A percentile compares a stretch with the other conserved stretches of the same genome.
Evolutionary conservation across 2,888 invertebrate genomes (phyloP).

Genomic region (Sesamia inferens): DNA sequence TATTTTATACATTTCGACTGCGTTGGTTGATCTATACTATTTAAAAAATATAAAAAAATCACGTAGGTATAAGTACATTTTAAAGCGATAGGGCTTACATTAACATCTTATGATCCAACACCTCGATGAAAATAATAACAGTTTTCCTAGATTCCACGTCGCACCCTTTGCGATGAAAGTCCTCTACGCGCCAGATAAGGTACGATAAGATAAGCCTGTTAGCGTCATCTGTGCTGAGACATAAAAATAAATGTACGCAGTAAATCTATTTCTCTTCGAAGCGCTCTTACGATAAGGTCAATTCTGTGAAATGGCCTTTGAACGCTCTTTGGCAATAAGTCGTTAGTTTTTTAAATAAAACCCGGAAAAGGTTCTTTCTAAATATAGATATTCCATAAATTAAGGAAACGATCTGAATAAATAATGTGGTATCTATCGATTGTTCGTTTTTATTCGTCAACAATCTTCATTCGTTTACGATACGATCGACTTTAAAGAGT

Average conservation of each 20-base stretch:
- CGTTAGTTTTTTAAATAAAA: not conserved
- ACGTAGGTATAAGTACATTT: not conserved
- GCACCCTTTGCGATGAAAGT: constrained; percentile 24
- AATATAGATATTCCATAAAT: not conserved
- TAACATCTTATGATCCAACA: not conserved
- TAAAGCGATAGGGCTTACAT: not conserved
- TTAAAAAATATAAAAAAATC: too few relatives aligned
- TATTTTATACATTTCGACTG: too few relatives aligned
- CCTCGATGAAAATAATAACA: constrained; percentile 12
- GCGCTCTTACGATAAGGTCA: constrained; percentile 19
- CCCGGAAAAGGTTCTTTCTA: not conserved
- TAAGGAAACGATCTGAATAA: too few relatives aligned
- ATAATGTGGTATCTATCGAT: too few relatives aligned
- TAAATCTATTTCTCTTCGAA: constrained; percentile 43
- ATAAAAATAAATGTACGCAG: constrained; percentile 57
- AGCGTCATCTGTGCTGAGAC: constrained; percentile 49
- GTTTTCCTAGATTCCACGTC: constrained; percentile 15
- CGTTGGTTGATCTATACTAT: too few relatives aligned
- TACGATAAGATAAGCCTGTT: constrained; percentile 56
- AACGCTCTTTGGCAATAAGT: not conserved
- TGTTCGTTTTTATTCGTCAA: too few relatives aligned
- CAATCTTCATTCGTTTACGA: not conserved
- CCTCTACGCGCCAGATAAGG: constrained; percentile 47
- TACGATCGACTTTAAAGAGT: not conserved
- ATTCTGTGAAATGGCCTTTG: constrained; percentile 23